Evolutionary conservation across 2,888 invertebrate species (phyloP).

Genomic region (Panorpa germanica): DNA sequence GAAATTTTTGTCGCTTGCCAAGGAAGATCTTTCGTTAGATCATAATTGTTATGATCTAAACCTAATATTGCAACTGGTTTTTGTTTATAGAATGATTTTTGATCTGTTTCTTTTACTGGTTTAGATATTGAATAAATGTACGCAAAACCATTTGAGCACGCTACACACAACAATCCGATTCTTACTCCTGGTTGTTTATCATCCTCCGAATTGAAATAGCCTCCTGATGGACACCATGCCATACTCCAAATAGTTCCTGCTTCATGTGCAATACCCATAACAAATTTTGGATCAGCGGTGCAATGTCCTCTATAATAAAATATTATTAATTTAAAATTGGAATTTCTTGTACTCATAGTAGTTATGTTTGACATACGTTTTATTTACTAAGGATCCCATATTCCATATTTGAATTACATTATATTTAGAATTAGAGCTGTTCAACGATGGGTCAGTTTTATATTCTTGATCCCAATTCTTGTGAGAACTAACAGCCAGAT

Average conservation of each 20-base stretch:
- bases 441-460: slow-evolving; percentile 20
- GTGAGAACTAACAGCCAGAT: slow-evolving; percentile 37
- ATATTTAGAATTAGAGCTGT: slow-evolving; percentile 24
- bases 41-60: too few species aligned
- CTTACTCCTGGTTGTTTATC: slow-evolving; percentile 18
- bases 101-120: too few species aligned
- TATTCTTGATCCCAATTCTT: slow-evolving; percentile 30
- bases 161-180: slow-evolving; percentile 49
- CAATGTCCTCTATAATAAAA: slow-evolving; percentile 5
- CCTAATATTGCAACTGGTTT: too few species aligned
- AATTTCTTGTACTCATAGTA: slow-evolving; percentile 5
- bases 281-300: slow-evolving; percentile 22
- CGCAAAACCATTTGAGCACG: slow-evolving; percentile 43
- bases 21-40: too few species aligned
- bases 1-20: too few species aligned
- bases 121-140: slow-evolving; percentile 42
- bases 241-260: slow-evolving; percentile 46
- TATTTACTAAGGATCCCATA: slow-evolving; percentile 28
- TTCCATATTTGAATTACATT: slow-evolving; percentile 56
- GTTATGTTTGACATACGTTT: slow-evolving; percentile 17
- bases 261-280: slow-evolving; percentile 38
- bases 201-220: slow-evolving; percentile 32
- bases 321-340: too few species aligned
- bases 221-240: slow-evolving; percentile 63
- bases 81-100: too few species aligned